Evolutionary conservation across 2,797 vertebrate genomes (phyloP), one percentile per base, ranked within the genome.

Genomic region (Clarias platycephalus): DNA sequence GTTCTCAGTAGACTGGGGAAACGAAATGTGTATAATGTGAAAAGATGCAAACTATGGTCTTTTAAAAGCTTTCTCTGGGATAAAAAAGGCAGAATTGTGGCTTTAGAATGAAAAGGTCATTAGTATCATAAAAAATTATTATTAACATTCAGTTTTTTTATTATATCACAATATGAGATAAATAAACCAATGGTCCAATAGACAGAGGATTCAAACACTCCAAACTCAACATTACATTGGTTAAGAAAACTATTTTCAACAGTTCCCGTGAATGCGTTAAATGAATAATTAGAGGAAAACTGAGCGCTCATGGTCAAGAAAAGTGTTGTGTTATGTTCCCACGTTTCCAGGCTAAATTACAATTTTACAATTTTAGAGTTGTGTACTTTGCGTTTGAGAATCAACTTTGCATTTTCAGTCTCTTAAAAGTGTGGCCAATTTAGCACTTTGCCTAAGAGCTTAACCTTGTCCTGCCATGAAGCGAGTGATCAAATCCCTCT

Each of bases 401-500:
- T 75, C 26, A n/a, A 44, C 8, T 15, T 70, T 20, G 20, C 67
- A n/a, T 57, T 76, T 57, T 31, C 3, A 4, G 63, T 63, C 58
- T 72, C 90, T 76, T 91, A 87, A 86, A 91, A 91, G 88, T 89
- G 89, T 6, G 93, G 93, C 94, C 93, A 94, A 93, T 94, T 95
- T 94, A 93, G 93, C 93, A 90, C 90, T 85, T 87, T 90, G 90
- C 90, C 90, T 89, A 88, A 91, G 91, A 94, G 92, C 92, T 94
- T 94, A 94, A 91, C 93, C 94, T 91, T 91, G 91, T 88, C 88
- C 93, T 91, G 91, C 93, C 89, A 91, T 71, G 83, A 82, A 67
- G 82, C 80, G 90, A 89, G 89, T 92, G 92, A 91, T 92, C 92
- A 94, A 94, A 94, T 94, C 94, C 93, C 91, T 91, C 91, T 91